Conservation (phyloP, 2,888 invertebrate species). For the Galerucella nymphaeae region DNA sequence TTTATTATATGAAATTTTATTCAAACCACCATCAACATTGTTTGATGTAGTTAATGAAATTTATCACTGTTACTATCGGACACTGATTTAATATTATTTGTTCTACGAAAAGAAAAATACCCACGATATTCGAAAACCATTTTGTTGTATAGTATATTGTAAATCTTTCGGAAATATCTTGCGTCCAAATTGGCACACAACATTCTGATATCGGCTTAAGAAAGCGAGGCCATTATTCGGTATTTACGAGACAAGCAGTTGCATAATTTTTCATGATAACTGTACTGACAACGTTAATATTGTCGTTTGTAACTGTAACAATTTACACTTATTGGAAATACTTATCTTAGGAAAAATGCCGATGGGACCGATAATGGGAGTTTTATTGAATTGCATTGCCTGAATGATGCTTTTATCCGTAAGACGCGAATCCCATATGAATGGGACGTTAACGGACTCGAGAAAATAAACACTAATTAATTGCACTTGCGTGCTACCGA, state of each 20-base stretch:
- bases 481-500: constrained; percentile 16
- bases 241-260: constrained; percentile 42
- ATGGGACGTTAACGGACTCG: constrained; percentile 17
- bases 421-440: constrained; percentile 26
- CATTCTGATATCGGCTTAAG: constrained; percentile 38
- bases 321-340: constrained; percentile 51
- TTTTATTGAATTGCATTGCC: constrained; percentile 35
- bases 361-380: constrained; percentile 40
- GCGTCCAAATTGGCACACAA: constrained; percentile 16
- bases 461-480: constrained; percentile 15
- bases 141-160: not conserved
- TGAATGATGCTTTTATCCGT: constrained; percentile 29
- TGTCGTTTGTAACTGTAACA: constrained; percentile 51
- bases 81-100: constrained; percentile 2
- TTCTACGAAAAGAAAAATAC: not conserved
- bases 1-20: not conserved
- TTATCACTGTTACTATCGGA: not conserved
- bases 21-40: not conserved
- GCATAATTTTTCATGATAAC: constrained; percentile 55
- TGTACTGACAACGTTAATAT: constrained; percentile 50
- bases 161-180: constrained; percentile 11
- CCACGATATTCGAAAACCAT: not conserved
- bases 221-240: constrained; percentile 35
- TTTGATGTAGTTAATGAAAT: not conserved
- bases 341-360: constrained; percentile 42